phyloP scores from a whole-genome alignment of 2,797 vertebrate species.

The Molothrus ater region DNA sequence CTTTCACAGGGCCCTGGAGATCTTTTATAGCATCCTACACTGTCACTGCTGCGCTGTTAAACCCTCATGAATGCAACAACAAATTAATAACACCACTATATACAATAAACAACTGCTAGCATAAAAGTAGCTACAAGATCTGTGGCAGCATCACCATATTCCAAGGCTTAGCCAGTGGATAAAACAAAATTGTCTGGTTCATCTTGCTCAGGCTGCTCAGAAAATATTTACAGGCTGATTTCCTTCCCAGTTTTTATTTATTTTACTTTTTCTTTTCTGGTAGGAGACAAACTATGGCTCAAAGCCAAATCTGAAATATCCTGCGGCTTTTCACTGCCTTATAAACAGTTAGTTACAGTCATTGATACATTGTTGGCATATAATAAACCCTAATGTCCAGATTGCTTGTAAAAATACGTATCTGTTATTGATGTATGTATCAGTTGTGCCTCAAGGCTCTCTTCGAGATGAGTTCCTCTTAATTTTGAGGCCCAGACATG shows the following conservation, averaged over 20 bases:
- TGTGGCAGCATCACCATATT: background rate
- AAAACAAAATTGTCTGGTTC: background rate
- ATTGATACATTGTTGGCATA: conserved; percentile 52
- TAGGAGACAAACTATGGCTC: background rate
- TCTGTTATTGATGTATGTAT: conserved; percentile 32
- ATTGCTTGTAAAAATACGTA: conserved; percentile 57
- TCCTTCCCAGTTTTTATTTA: background rate
- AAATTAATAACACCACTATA: conserved; percentile 61
- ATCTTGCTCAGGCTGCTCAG: background rate
- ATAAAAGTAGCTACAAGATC: background rate
- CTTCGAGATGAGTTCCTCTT: background rate
- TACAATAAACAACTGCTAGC: conserved; percentile 39
- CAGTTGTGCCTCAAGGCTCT: conserved; percentile 8
- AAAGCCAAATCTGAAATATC: conserved; percentile 9
- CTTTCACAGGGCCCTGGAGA: conserved; percentile 60
- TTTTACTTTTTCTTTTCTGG: background rate
- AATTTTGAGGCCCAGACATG: background rate
- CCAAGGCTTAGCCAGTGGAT: background rate
- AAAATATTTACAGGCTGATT: conserved; percentile 2
- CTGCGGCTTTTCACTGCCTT: conserved; percentile 43
- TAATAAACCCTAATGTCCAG: conserved; percentile 55
- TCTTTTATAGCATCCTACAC: conserved; percentile 59
- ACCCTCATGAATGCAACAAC: conserved; percentile 49
- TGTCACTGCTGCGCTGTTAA: conserved; percentile 58
- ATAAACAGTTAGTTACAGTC: conserved; percentile 56